A percentile compares a stretch with the other conserved stretches of the same genome.
Evolutionary conservation across 2,888 invertebrate genomes (phyloP).

Genomic region (Choreutis nemorana): DNA sequence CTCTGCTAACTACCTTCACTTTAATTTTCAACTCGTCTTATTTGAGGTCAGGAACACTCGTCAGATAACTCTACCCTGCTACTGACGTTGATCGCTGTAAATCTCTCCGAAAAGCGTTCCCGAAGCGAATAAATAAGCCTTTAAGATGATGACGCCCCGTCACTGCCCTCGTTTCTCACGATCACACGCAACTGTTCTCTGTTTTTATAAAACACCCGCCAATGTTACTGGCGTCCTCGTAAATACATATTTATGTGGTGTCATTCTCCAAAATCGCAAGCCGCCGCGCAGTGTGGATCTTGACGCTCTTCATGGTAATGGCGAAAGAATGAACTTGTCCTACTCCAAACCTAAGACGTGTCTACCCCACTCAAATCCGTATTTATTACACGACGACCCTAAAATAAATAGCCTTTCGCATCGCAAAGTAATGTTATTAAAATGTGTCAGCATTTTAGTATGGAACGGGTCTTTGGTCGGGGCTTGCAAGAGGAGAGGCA

Average conservation of each 20-base stretch:
- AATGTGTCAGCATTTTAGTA: conserved; percentile 63
- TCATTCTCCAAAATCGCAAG: too few relatives aligned
- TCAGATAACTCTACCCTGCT: conserved; percentile 32
- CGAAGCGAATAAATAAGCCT: conserved; percentile 23
- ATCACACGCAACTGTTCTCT: too few relatives aligned
- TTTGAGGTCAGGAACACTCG: conserved; percentile 43
- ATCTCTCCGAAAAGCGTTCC: conserved; percentile 30
- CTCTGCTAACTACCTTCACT: conserved; percentile 35
- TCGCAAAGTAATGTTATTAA: conserved; percentile 63
- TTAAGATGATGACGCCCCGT: conserved; percentile 10
- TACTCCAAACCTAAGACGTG: conserved; percentile 27
- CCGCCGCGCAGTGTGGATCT: too few relatives aligned
- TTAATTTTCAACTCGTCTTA: conserved; percentile 48
- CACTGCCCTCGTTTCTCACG: conserved; percentile 2
- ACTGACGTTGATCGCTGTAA: conserved; percentile 36
- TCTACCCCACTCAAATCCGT: conserved; percentile 53
- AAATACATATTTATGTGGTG: too few relatives aligned
- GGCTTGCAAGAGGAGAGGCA: conserved; percentile 20
- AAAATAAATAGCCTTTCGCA: conserved; percentile 60
- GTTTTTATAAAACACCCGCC: too few relatives aligned
- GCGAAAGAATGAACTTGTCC: conserved; percentile 48
- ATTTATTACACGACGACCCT: conserved; percentile 54
- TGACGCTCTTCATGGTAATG: conserved; percentile 26
- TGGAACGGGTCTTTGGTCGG: conserved; percentile 18
- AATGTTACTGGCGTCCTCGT: too few relatives aligned